Conservation (phyloP, 2,113 vertebrate genomes). For the Tupaia chinensis region DNA sequence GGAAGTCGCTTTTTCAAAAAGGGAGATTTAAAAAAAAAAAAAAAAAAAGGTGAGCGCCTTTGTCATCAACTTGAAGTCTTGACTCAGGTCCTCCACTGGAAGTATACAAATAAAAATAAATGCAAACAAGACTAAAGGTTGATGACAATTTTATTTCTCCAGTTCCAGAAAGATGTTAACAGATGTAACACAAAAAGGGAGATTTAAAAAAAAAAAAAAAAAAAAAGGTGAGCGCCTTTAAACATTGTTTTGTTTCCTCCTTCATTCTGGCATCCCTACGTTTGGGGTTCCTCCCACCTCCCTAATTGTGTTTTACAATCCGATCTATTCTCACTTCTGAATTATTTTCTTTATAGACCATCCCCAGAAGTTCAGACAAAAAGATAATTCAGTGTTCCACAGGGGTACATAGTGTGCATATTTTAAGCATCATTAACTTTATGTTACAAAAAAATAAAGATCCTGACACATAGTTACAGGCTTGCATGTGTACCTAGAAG, state of each 20-base stretch:
- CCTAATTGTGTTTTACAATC: conserved; percentile 47
- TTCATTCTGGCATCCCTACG: not conserved
- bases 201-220: conserved; percentile 53
- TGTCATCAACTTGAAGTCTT: not conserved
- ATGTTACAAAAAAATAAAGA: conserved; percentile 68
- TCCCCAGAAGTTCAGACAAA: conserved; percentile 64
- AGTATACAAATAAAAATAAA: not conserved
- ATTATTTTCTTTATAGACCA: conserved; percentile 69
- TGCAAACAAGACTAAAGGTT: not conserved
- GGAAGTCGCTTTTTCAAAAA: conserved; percentile 63
- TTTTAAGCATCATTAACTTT: conserved; percentile 78
- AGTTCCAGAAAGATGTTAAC: conserved; percentile 1
- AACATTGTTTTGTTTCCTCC: not conserved
- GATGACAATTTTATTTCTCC: not conserved
- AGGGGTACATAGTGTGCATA: conserved; percentile 66
- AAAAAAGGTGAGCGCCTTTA: not conserved
- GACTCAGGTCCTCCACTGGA: not conserved
- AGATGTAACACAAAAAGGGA: conserved; percentile 33
- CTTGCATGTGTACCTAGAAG: conserved; percentile 45
- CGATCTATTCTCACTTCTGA: conserved; percentile 48
- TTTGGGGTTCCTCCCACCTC: not conserved
- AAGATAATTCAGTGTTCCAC: conserved; percentile 73
- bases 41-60: conserved; percentile 55
- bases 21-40: conserved; percentile 41
- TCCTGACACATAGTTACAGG: conserved; percentile 64